Percentiles rank a stretch among this genome's conserved stretches.
Evolutionary conservation across 1,140 invertebrate genomes (phyloP).

Genomic region (Zaprionus inermis): DNA sequence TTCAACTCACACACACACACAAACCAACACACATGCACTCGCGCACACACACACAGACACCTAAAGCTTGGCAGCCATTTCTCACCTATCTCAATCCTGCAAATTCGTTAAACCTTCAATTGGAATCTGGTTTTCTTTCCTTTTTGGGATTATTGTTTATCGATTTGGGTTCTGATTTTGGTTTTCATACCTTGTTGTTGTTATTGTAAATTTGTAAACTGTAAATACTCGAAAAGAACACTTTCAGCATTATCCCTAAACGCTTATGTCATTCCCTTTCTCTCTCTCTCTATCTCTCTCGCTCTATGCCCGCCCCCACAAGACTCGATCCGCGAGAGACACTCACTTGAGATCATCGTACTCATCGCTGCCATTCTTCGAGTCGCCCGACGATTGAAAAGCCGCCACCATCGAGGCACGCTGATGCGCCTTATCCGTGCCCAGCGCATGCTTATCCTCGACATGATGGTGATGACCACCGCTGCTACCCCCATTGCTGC

Average conservation of each 20-base stretch:
- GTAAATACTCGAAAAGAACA: slow-evolving; percentile 78
- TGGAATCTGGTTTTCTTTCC: slow-evolving; percentile 21
- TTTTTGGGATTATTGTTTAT: slow-evolving; percentile 13
- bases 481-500: slow-evolving; percentile 47
- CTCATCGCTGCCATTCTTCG: slow-evolving; percentile 82
- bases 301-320: slow-evolving; percentile 1
- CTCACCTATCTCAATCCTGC: no score
- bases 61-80: slow-evolving; percentile 53
- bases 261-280: slow-evolving; percentile 14
- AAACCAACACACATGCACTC: neutral
- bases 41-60: slow-evolving; percentile 31
- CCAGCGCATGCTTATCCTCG: slow-evolving; percentile 49
- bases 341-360: slow-evolving; percentile 80
- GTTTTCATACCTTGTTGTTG: slow-evolving; percentile 26
- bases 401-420: slow-evolving; percentile 69
- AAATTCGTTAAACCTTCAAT: slow-evolving; percentile 43
- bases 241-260: slow-evolving; percentile 60
- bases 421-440: slow-evolving; percentile 52
- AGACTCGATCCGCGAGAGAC: neutral
- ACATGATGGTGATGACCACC: slow-evolving; percentile 41
- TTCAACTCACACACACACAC: slow-evolving; percentile 10
- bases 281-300: neutral
- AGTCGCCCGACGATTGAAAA: slow-evolving; percentile 77
- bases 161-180: slow-evolving; percentile 21
- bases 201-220: slow-evolving; percentile 79